Evolutionary conservation across 1,140 invertebrate species (phyloP).

Genomic region (Holotrichia oblita): DNA sequence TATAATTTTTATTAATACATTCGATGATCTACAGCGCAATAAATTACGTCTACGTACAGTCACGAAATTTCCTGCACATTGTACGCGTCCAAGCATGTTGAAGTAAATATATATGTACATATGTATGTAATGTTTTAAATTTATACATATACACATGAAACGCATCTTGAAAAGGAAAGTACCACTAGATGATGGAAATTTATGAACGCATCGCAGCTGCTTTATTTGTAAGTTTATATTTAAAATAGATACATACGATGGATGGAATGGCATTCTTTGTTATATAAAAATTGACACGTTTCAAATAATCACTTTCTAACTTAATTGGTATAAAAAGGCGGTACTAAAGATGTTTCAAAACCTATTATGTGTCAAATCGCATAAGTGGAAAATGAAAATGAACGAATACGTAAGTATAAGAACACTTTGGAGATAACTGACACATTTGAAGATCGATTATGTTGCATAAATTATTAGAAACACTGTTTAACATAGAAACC

Average conservation of each 20-base stretch:
- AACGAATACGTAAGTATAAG: not conserved
- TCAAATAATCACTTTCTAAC: slow-evolving; percentile 4
- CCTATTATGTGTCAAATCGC: not conserved
- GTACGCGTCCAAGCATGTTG: not conserved
- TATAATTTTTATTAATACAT: not conserved
- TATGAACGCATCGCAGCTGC: not conserved
- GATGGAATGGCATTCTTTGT: slow-evolving; percentile 3
- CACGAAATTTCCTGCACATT: slow-evolving; percentile 20
- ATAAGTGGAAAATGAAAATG: not conserved
- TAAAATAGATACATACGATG: not conserved
- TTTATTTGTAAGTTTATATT: slow-evolving; percentile 18
- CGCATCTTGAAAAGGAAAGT: slow-evolving; percentile 16
- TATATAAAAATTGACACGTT: slow-evolving; percentile 4
- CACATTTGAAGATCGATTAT: not conserved
- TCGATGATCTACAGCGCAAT: not conserved
- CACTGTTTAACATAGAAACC: no score
- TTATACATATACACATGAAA: not conserved
- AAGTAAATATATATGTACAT: no score
- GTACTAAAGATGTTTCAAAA: not conserved
- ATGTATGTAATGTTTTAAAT: not conserved
- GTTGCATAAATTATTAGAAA: not conserved
- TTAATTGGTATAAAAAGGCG: not conserved
- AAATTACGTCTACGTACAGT: not conserved
- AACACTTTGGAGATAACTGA: not conserved
- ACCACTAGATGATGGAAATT: not conserved